Conservation (phyloP, 2,888 invertebrate genomes). For the Halictus quadricinctus region DNA sequence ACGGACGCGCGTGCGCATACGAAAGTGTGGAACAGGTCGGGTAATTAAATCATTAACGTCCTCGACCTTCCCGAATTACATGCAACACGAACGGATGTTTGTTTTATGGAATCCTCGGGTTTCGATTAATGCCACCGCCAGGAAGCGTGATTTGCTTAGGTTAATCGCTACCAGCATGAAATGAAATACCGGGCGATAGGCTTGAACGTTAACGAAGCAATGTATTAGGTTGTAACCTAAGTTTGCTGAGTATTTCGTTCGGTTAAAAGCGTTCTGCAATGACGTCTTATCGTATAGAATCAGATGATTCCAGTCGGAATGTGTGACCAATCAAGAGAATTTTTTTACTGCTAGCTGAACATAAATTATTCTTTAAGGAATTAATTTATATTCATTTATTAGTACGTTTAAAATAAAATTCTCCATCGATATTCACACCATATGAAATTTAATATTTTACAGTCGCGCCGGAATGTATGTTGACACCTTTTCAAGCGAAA, state of each 20-base stretch:
- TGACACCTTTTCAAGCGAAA: too few species aligned
- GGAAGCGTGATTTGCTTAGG: not conserved
- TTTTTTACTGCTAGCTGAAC: too few species aligned
- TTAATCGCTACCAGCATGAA: not conserved
- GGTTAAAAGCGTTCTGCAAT: not conserved
- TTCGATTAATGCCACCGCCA: not conserved
- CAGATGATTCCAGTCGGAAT: not conserved
- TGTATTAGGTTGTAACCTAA: not conserved
- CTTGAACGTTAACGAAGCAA: not conserved
- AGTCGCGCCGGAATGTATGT: too few species aligned
- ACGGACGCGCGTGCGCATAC: slow-evolving; percentile 3
- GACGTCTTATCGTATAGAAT: not conserved
- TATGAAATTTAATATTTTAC: too few species aligned
- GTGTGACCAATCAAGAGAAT: not conserved
- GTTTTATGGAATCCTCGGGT: not conserved
- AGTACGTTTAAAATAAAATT: too few species aligned
- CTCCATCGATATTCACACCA: too few species aligned
- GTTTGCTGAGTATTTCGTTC: not conserved
- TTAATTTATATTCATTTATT: too few species aligned
- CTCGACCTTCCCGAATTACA: not conserved
- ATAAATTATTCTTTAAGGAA: too few species aligned
- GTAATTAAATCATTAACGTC: slow-evolving; percentile 38
- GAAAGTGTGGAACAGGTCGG: slow-evolving; percentile 8
- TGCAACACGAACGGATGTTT: not conserved
- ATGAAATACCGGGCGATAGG: not conserved